Evolutionary conservation across 2,888 invertebrate genomes (phyloP).

Genomic region (Cabera pusaria): DNA sequence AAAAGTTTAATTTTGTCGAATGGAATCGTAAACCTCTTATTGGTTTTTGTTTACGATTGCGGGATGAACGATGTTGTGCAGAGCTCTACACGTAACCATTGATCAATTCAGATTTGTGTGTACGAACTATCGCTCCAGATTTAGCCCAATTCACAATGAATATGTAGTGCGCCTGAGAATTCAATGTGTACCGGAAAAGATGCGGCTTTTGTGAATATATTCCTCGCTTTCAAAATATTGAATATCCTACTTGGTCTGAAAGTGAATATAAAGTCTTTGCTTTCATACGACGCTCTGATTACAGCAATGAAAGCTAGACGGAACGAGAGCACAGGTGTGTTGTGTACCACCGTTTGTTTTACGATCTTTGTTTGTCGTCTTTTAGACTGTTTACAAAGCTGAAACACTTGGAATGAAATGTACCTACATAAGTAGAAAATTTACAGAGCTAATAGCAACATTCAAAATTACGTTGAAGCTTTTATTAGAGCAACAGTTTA

Average conservation of each 20-base stretch:
- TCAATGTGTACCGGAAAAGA: slow-evolving; percentile 7
- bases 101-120: slow-evolving; percentile 27
- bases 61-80: slow-evolving; percentile 55
- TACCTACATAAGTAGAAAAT: too few species aligned
- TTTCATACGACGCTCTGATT: neutral
- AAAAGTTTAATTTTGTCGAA: slow-evolving; percentile 77
- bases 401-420: neutral
- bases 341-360: neutral
- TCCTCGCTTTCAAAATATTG: slow-evolving; percentile 8
- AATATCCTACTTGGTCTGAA: slow-evolving; percentile 5
- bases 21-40: slow-evolving; percentile 75
- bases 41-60: slow-evolving; percentile 73
- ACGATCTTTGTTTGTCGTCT: slow-evolving; percentile 5
- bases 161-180: slow-evolving; percentile 3
- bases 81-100: slow-evolving; percentile 45
- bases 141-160: slow-evolving; percentile 6
- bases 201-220: slow-evolving; percentile 14
- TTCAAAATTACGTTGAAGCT: too few species aligned
- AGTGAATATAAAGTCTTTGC: neutral
- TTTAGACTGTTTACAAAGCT: neutral
- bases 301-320: slow-evolving; percentile 1
- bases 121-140: slow-evolving; percentile 12
- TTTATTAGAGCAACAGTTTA: too few species aligned
- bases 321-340: neutral
- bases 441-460: too few species aligned